Conservation (phyloP, 2,113 vertebrate genomes). For the Etheostoma cragini region DNA sequence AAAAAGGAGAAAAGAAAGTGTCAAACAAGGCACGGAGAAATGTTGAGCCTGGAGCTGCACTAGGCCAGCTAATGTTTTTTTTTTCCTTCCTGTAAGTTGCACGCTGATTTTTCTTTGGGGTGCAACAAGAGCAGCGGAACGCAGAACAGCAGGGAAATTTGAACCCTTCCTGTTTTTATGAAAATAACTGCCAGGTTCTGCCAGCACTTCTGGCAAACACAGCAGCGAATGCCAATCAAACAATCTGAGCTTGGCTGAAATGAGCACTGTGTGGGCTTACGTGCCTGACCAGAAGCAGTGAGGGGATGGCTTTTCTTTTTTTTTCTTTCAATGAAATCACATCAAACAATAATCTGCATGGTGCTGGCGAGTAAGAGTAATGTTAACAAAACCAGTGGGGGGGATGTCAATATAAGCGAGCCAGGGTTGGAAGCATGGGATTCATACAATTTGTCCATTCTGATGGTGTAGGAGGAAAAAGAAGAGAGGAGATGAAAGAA, state of each 20-base stretch:
- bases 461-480: background rate
- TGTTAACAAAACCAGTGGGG: conserved; percentile 46
- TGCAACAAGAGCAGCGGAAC: conserved; percentile 32
- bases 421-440: conserved; percentile 39
- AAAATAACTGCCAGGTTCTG: conserved; percentile 51
- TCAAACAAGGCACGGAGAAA: conserved; percentile 31
- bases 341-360: conserved; percentile 34
- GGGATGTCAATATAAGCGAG: conserved; percentile 13
- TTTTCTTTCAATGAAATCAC: conserved; percentile 14
- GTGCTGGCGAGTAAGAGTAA: conserved; percentile 8
- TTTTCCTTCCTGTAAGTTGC: conserved; percentile 11
- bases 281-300: conserved; percentile 34
- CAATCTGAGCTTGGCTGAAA: conserved; percentile 53
- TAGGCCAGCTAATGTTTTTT: conserved; percentile 12
- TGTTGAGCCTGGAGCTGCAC: conserved; percentile 5
- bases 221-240: conserved; percentile 67
- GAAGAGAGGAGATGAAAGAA: conserved; percentile 24
- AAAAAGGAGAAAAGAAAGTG: conserved; percentile 39
- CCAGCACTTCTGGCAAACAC: conserved; percentile 64
- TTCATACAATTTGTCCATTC: conserved; percentile 45
- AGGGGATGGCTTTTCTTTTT: conserved; percentile 8
- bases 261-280: conserved; percentile 31
- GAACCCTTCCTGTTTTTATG: conserved; percentile 58
- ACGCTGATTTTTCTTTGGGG: conserved; percentile 44
- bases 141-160: conserved; percentile 51